Conservation (phyloP, 2,888 invertebrate genomes). For the Panopea generosa region DNA sequence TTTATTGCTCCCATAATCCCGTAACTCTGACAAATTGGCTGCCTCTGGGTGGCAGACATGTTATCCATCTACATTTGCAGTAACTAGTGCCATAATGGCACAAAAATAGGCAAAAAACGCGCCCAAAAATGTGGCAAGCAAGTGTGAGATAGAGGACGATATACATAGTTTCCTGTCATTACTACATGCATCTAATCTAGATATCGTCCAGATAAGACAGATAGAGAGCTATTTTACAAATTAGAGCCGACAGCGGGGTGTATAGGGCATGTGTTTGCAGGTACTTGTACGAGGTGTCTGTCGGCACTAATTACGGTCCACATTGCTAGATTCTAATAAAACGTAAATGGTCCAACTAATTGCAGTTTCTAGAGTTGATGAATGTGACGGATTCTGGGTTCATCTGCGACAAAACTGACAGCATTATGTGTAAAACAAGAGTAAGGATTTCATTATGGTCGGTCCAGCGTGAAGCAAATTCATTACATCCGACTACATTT, state of each 20-base stretch:
- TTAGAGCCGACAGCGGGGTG: constrained; percentile 46
- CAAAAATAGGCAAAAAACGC: constrained; percentile 54
- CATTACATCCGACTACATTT: no score
- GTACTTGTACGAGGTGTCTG: constrained; percentile 15
- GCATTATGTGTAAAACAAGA: no score
- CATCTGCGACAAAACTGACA: no score
- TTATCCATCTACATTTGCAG: constrained; percentile 62
- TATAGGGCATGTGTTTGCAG: constrained; percentile 37
- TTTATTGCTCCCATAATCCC: constrained; percentile 52
- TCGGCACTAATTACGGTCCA: constrained; percentile 41
- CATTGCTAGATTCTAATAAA: constrained; percentile 50
- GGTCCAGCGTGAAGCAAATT: no score
- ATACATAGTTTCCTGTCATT: constrained; percentile 46
- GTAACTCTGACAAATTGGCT: constrained; percentile 58
- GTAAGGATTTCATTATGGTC: no score
- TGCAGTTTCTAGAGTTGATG: neutral
- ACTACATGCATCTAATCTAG: constrained; percentile 51
- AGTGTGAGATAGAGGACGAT: constrained; percentile 21
- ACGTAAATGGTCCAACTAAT: constrained; percentile 46
- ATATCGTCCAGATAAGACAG: constrained; percentile 34
- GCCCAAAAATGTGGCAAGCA: constrained; percentile 42
- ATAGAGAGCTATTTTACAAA: constrained; percentile 48
- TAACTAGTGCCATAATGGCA: constrained; percentile 59
- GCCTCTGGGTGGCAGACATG: constrained; percentile 57
- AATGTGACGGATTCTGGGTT: neutral